A percentile compares a stretch with the other conserved stretches of the same genome.
Evolutionary conservation across 2,797 vertebrate species (phyloP).

Genomic region (Cercopithecus mitis): DNA sequence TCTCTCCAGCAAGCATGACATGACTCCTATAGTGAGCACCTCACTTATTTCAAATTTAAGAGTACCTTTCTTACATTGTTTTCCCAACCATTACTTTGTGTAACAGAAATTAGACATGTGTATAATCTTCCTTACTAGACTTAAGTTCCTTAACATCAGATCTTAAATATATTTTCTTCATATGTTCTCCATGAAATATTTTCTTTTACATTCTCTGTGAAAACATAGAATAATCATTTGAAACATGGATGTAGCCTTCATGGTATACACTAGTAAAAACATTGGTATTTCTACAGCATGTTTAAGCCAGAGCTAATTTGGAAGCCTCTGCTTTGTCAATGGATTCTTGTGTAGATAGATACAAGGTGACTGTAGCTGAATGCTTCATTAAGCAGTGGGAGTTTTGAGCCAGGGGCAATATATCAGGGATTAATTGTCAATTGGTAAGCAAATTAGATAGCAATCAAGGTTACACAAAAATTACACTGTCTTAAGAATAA

Average conservation of each 20-base stretch:
- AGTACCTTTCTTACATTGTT: background rate
- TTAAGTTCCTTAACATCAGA: background rate
- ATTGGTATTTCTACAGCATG: background rate
- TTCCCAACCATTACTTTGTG: background rate
- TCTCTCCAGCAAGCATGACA: background rate
- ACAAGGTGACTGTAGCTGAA: slow-evolving; percentile 57
- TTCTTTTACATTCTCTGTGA: background rate
- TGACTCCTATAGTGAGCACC: background rate
- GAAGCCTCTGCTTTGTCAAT: slow-evolving; percentile 31
- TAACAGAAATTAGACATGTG: background rate
- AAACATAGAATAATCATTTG: background rate
- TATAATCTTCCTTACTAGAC: background rate
- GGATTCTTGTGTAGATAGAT: slow-evolving; percentile 48
- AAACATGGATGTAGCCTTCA: background rate
- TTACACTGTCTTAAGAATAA: slow-evolving; percentile 76
- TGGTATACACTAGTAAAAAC: background rate
- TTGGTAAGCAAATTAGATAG: slow-evolving; percentile 78
- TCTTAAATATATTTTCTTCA: background rate
- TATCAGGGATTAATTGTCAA: slow-evolving; percentile 80
- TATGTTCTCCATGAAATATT: background rate
- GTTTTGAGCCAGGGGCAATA: slow-evolving; percentile 48
- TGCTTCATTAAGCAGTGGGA: slow-evolving; percentile 64
- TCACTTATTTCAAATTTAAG: background rate
- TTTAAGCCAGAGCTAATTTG: slow-evolving; percentile 16
- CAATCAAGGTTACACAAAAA: slow-evolving; percentile 78